Evolutionary conservation across 2,888 invertebrate genomes (phyloP), one percentile per base, ranked within the genome.

Genomic region (Acleris sparsana): DNA sequence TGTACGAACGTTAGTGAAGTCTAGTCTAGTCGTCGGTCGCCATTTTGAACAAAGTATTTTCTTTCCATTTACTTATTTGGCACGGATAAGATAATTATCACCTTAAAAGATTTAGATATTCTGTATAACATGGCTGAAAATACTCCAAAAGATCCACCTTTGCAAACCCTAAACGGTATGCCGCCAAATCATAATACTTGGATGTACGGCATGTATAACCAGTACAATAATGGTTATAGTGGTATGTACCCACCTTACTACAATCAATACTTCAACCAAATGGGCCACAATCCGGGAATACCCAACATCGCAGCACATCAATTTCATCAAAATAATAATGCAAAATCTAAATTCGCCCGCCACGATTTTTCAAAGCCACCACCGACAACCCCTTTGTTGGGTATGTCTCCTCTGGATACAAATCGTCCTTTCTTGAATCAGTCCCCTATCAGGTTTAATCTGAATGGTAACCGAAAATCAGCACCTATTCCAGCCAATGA

Each of bases 181-280:
- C 87, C 88, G 69, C 83, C 85, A 22, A 88, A 87, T 74, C 85
- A 84, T 72, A 86, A 86, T 72, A 83, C 85, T n/a, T 93, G 93
- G 93, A 84, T 88, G 81, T 92, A 89, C 75, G 85, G 87, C 71
- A 76, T 87, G 68, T 89, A 90, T 75, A 85, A 84, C 48, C 86
- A 83, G 63, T 91, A 87, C 73, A 88, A 85, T 76, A 86, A 85
- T 53, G 92, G 89, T 74, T 85, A 85, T 68, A 87, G 88, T 75
- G 82, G 79, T 63, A 84, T 89, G 82, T 93, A 89, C 79, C 87
- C 90, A 62, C 93, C 91, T 62, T 93, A 89, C 75, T 93, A 89
- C 74, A 93, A 93, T 74, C 89, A 92, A 68, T 93, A 91, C 75
- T 92, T 84, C 72, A 88, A 89, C 73, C 89, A 88, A 75, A 88